Percentiles rank a stretch among this genome's conserved stretches.
phyloP scores from a whole-genome alignment of 2,113 vertebrate species.

The Ciconia maguari region DNA sequence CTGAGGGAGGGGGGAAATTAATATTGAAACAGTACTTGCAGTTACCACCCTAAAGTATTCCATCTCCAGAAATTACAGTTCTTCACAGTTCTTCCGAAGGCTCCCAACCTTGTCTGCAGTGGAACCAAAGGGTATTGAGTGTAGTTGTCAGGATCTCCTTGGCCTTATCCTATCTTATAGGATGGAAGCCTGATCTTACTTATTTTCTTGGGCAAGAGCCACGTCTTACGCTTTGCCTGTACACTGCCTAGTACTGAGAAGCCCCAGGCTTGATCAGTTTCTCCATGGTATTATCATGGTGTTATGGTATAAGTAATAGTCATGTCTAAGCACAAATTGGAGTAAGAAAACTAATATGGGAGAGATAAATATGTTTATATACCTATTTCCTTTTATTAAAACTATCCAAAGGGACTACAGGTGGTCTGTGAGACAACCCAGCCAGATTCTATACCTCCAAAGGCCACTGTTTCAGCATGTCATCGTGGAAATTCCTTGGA shows the following conservation, averaged over 20 bases:
- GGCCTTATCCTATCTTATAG: background rate
- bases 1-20: background rate
- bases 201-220: background rate
- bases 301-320: background rate
- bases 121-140: background rate
- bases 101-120: background rate
- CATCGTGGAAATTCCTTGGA: slow-evolving; percentile 92
- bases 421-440: slow-evolving; percentile 89
- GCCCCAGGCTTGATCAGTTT: background rate
- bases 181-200: background rate
- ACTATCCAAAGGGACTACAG: slow-evolving; percentile 82
- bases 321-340: background rate
- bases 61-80: background rate
- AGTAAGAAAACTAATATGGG: background rate
- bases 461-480: slow-evolving; percentile 84
- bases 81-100: background rate
- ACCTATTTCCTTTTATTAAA: background rate
- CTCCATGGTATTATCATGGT: background rate
- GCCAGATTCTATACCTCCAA: slow-evolving; percentile 81
- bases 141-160: background rate
- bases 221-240: background rate
- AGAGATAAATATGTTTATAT: background rate
- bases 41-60: background rate
- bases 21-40: background rate
- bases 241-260: background rate